A percentile compares a stretch with the other conserved stretches of the same genome.
phyloP scores from a whole-genome alignment of 2,113 vertebrate genomes.

The Pseudorasbora parva region DNA sequence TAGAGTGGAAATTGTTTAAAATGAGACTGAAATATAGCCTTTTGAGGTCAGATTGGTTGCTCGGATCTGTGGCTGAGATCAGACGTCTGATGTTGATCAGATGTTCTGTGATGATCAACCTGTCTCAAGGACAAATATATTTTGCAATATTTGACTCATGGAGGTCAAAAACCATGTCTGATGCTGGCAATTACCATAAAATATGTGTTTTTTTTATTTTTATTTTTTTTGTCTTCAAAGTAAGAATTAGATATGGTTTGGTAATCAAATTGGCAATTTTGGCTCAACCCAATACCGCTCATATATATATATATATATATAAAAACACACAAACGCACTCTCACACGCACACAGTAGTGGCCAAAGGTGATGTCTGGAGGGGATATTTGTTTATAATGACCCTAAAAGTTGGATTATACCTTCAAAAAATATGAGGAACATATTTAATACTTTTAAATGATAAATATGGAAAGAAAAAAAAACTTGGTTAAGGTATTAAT shows the following conservation, averaged over 20 bases:
- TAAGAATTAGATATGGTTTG: neutral
- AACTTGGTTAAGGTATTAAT: no score
- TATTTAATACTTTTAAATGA: no score
- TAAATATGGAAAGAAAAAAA: no score
- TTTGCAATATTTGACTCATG: slow-evolving; percentile 13
- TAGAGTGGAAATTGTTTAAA: neutral
- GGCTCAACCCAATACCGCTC: neutral
- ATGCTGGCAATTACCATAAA: neutral
- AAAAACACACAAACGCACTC: no score
- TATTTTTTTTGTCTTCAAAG: neutral
- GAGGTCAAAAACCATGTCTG: slow-evolving; percentile 23
- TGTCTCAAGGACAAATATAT: slow-evolving; percentile 15
- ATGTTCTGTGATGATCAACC: slow-evolving; percentile 23
- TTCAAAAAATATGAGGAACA: no score
- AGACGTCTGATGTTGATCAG: neutral
- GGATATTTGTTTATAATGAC: no score
- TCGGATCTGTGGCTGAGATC: slow-evolving; percentile 5
- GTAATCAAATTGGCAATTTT: neutral
- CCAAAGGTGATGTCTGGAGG: no score
- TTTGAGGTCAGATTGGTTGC: slow-evolving; percentile 23
- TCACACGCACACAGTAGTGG: no score
- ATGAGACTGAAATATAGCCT: neutral
- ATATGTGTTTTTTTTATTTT: neutral
- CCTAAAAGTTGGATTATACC: no score
- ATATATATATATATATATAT: no score